Percentiles rank a stretch among this genome's conserved stretches.
Conservation (phyloP, 2,888 invertebrate species). For the Patella caerulea region DNA sequence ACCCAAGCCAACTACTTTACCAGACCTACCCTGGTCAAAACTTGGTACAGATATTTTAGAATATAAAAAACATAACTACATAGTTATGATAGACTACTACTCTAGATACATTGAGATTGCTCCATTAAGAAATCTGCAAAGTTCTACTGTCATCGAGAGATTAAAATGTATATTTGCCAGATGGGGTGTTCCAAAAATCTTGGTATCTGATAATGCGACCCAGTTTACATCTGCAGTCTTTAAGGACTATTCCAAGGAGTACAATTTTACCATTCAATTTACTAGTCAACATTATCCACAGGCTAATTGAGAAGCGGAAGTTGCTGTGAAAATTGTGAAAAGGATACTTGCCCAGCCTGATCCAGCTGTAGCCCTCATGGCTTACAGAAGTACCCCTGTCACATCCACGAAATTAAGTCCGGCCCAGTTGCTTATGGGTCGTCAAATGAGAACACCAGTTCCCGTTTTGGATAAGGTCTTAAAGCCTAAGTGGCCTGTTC, state of each 20-base stretch:
- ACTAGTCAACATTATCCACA: slow-evolving; percentile 4
- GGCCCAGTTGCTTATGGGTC: slow-evolving; percentile 1
- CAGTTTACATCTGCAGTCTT: not conserved
- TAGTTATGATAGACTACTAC: not conserved
- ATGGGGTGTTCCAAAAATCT: slow-evolving; percentile 1
- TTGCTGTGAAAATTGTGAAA: not conserved
- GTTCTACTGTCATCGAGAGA: not conserved
- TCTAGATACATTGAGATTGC: slow-evolving; percentile 5
- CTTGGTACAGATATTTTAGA: not conserved
- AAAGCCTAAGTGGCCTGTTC: not conserved
- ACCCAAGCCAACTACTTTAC: not conserved
- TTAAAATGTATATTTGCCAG: not conserved
- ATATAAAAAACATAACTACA: not conserved
- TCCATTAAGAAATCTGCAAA: not conserved
- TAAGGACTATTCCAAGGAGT: not conserved
- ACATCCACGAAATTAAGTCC: not conserved
- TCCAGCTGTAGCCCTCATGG: not conserved
- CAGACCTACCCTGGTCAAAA: slow-evolving; percentile 8
- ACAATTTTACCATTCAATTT: not conserved
- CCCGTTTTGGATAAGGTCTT: not conserved
- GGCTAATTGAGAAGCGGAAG: not conserved
- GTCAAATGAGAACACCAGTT: not conserved
- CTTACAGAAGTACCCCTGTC: slow-evolving; percentile 9
- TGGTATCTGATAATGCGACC: not conserved
- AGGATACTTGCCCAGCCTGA: not conserved